Conservation (phyloP, 2,797 vertebrate species). For the Neostethus bicornis region DNA sequence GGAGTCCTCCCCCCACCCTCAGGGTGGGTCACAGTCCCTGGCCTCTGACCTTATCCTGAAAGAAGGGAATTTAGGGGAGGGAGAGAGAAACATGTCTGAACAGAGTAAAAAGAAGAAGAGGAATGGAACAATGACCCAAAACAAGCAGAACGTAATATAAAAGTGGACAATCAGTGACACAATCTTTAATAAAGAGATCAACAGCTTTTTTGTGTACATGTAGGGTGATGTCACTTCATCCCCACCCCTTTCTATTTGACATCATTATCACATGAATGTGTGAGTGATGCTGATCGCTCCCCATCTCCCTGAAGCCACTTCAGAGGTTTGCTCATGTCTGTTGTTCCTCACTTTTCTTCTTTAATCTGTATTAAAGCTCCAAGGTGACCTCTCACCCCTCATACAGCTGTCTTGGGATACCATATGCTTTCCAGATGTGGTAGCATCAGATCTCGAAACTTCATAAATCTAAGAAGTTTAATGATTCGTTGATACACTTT, state of each 20-base stretch:
- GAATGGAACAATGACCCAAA: conserved; percentile 53
- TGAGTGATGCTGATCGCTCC: conserved; percentile 46
- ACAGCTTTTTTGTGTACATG: neutral
- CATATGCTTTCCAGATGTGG: conserved; percentile 83
- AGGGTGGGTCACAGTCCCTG: conserved; percentile 75
- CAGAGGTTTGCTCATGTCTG: conserved; percentile 69
- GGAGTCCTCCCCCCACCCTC: conserved; percentile 61
- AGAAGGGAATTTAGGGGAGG: conserved; percentile 77
- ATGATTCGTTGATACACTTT: conserved; percentile 56
- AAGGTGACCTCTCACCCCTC: conserved; percentile 64
- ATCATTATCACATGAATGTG: conserved; percentile 11
- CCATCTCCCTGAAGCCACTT: conserved; percentile 53
- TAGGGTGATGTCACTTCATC: neutral
- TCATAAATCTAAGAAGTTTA: conserved; percentile 24
- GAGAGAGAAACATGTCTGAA: conserved; percentile 72
- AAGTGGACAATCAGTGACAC: conserved; percentile 3
- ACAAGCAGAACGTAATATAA: conserved; percentile 30
- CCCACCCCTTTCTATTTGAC: neutral
- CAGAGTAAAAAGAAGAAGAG: conserved; percentile 50
- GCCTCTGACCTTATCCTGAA: conserved; percentile 77
- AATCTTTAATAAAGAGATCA: neutral
- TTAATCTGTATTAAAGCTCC: conserved; percentile 72
- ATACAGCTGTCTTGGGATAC: conserved; percentile 62
- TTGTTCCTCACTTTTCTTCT: conserved; percentile 69
- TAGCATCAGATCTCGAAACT: conserved; percentile 31